Evolutionary conservation across 1,140 invertebrate species (phyloP), one percentile per base, ranked within the genome.

Genomic region (Neotoxoptera formosana): DNA sequence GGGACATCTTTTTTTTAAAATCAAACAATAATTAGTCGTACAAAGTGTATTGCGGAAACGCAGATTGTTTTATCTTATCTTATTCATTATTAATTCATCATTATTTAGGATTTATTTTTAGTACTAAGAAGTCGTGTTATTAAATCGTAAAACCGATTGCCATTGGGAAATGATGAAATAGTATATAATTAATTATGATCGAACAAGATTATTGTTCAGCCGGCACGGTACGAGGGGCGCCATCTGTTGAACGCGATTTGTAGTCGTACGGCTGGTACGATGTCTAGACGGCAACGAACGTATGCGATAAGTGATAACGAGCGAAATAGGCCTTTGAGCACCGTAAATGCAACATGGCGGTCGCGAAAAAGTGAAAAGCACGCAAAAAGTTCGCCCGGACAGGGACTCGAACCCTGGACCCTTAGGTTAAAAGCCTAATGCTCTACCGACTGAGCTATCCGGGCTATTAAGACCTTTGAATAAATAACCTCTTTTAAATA

Each of bases 331-430:
- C 14, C 20, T 17, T 14, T 17, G 60, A 9, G 60, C 11, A n/a
- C 11, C 1, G 3, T 76, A 14, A n/a, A 47, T 30, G 45, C 17
- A 48, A 86, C 1, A 87, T 20, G 30, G 30, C 9, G 17, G 9
- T 34, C 2, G 2, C 6, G 6, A 47, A 21, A 87, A 87, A 48
- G 48, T 7, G 1, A 76, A 76, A 76, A 91, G 51, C 17, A 25
- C 83, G 90, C 90, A 91, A 91, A 94, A 94, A 30, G 7, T n/a
- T 56, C 94, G 94, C 94, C 94, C 94, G 94, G 94, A 94, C 93
- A 92, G 94, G 94, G 94, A 94, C 94, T 94, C 86, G 94, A 94
- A 94, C 94, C 94, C 94, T 91, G 94, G 94, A 94, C 94, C 94
- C 94, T 94, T 94, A 94, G 94, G 93, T 94, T 94, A 94, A 94